Evolutionary conservation across 2,888 invertebrate species (phyloP), one percentile per base, ranked within the genome.

Genomic region (Thyatira batis): DNA sequence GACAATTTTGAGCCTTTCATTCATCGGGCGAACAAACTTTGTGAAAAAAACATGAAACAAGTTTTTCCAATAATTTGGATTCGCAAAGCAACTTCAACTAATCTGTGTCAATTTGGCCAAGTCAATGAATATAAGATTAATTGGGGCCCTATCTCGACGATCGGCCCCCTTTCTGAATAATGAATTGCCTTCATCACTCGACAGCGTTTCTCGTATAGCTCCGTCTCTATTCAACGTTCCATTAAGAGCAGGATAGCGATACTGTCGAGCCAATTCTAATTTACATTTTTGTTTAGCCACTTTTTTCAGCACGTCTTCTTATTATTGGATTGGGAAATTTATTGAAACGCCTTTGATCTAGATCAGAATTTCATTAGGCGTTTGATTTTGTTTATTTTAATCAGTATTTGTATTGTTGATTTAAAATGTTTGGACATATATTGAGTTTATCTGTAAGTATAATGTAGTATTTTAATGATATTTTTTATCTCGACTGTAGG

Each of bases 81-180:
- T 33, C 33, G 46, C 8, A 75, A 63, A 63, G 67, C 39, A 39
- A 67, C 69, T 68, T 65, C 65, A 61, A 72, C 75, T 79, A 79
- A 79, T 79, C 77, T 71, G 58, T 69, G 79, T 78, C 78, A 72
- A 75, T 78, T 78, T 70, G 62, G 63, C 58, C 65, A 65, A 76
- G 71, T 78, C 78, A 78, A 78, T 79, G 77, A 79, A 78, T 79
- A 71, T 75, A 70, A 77, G 77, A 79, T 78, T 79, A 79, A 79
- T 79, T 75, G 73, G 72, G 57, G 61, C 58, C 73, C 69, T 72
- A 73, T 73, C 71, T 68, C 65, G 69, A 67, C 65, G 60, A 70
- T 77, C 72, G 63, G 66, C 62, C 61, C 72, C 71, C 63, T 67
- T 69, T 70, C 45, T 76, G 75, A 79, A 79, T 78, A 79, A 78